Conservation (phyloP, 1,140 invertebrate genomes). For the Euwallacea similis region DNA sequence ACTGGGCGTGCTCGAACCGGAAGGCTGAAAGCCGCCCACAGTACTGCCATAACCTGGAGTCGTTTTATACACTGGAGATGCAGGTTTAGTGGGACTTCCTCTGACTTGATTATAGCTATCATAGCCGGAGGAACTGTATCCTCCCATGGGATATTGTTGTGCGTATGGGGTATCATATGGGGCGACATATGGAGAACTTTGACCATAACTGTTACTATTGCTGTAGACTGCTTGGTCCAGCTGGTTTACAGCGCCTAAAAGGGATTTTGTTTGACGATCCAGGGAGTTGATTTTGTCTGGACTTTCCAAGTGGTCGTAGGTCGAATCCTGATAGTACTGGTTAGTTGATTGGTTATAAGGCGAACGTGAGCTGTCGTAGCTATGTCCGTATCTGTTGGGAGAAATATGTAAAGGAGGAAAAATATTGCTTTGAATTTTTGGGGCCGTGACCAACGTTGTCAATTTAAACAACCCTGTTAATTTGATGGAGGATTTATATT, state of each 20-base stretch:
- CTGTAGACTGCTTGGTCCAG: constrained; percentile 47
- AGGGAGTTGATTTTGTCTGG: constrained; percentile 50
- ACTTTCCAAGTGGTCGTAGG: constrained; percentile 50
- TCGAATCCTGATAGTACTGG: constrained; percentile 44
- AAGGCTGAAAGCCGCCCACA: constrained; percentile 19
- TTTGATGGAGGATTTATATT: no score
- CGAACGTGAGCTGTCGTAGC: constrained; percentile 23
- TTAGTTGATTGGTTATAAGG: constrained; percentile 28
- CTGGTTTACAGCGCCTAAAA: constrained; percentile 44
- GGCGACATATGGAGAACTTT: constrained; percentile 26
- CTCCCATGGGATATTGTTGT: neutral
- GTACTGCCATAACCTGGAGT: constrained; percentile 2
- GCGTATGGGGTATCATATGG: neutral
- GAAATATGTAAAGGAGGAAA: neutral
- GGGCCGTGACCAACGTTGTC: no score
- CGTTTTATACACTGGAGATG: constrained; percentile 6
- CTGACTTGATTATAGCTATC: constrained; percentile 16
- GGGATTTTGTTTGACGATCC: constrained; percentile 45
- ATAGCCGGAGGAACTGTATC: constrained; percentile 2
- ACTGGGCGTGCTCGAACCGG: constrained; percentile 7
- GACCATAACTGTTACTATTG: constrained; percentile 43
- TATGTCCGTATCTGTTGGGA: constrained; percentile 7
- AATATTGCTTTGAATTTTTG: neutral
- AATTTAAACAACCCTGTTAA: no score
- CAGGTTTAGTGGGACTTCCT: constrained; percentile 7